These are phyloP conservation scores for Tetrax tetrax DNA, from an alignment of 2,113 vertebrate genomes.

Conservation along the genomic window DNA sequence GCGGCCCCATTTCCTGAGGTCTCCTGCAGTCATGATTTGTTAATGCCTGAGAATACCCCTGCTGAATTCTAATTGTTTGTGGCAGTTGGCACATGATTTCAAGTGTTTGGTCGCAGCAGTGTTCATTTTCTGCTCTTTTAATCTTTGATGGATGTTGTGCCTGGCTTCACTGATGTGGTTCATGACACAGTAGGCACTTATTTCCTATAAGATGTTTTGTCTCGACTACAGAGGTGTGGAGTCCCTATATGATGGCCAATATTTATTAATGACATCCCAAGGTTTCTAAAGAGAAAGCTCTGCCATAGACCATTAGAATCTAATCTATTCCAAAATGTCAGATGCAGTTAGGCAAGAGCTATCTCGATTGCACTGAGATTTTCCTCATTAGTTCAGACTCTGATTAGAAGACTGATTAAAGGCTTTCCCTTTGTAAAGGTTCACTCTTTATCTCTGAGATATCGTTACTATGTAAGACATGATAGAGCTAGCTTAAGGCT, in stretches of 20 bases:
- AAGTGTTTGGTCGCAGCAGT: constrained; percentile 73
- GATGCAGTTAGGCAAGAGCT: constrained; percentile 42
- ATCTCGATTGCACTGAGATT: neutral
- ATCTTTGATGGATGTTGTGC: constrained; percentile 73
- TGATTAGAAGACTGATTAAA: constrained; percentile 58
- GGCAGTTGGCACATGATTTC: constrained; percentile 70
- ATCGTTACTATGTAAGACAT: neutral
- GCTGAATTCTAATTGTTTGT: constrained; percentile 74
- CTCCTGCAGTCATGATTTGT: constrained; percentile 65
- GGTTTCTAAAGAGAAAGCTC: constrained; percentile 37
- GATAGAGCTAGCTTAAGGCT: constrained; percentile 8
- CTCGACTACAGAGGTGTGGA: constrained; percentile 45
- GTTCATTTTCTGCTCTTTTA: constrained; percentile 71
- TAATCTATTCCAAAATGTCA: constrained; percentile 63
- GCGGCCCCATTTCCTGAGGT: constrained; percentile 45
- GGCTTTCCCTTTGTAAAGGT: constrained; percentile 43
- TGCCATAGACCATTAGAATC: constrained; percentile 12
- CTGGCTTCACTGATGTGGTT: constrained; percentile 68
- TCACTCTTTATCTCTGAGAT: constrained; percentile 45
- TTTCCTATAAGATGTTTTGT: constrained; percentile 71
- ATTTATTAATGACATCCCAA: constrained; percentile 67
- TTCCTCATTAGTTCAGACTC: constrained; percentile 40
- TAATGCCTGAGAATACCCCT: constrained; percentile 64
- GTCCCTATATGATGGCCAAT: constrained; percentile 28
- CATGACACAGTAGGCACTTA: constrained; percentile 55